A percentile compares a stretch with the other conserved stretches of the same genome.
phyloP scores from a whole-genome alignment of 2,888 invertebrate genomes.

The Sipunculus nudus region DNA sequence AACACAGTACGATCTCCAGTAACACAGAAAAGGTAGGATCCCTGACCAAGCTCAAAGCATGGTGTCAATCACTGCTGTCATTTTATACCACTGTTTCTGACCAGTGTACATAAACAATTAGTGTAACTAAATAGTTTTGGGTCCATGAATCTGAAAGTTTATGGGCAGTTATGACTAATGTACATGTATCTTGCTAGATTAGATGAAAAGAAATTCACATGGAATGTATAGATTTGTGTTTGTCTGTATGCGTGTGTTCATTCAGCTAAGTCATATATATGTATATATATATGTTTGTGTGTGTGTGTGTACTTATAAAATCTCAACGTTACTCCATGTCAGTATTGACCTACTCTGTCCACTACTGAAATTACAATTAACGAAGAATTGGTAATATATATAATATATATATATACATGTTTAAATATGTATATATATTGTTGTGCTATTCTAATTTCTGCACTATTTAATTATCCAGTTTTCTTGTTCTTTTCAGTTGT shows the following conservation, averaged over 20 bases:
- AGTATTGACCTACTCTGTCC: neutral
- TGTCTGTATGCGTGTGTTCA: too few species aligned
- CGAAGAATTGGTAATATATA: constrained; percentile 1
- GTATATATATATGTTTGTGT: too few species aligned
- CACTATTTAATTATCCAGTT: neutral
- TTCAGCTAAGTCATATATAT: too few species aligned
- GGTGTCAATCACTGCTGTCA: neutral
- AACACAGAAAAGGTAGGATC: constrained; percentile 64
- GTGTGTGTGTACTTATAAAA: too few species aligned
- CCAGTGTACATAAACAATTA: too few species aligned
- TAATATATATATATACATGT: neutral
- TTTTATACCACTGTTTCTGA: neutral
- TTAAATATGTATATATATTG: neutral
- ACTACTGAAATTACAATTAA: neutral
- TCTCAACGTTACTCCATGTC: too few species aligned
- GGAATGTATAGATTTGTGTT: too few species aligned
- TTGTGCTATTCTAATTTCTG: neutral
- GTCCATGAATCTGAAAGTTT: too few species aligned
- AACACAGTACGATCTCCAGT: constrained; percentile 62
- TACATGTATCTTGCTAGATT: too few species aligned
- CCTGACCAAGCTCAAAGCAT: neutral
- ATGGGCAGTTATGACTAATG: too few species aligned
- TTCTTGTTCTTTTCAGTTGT: constrained; percentile 51
- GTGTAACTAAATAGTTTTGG: too few species aligned
- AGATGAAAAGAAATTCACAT: too few species aligned